Base-by-base conservation (phyloP, 1,140 invertebrate genomes). In the Apis laboriosa region DNA sequence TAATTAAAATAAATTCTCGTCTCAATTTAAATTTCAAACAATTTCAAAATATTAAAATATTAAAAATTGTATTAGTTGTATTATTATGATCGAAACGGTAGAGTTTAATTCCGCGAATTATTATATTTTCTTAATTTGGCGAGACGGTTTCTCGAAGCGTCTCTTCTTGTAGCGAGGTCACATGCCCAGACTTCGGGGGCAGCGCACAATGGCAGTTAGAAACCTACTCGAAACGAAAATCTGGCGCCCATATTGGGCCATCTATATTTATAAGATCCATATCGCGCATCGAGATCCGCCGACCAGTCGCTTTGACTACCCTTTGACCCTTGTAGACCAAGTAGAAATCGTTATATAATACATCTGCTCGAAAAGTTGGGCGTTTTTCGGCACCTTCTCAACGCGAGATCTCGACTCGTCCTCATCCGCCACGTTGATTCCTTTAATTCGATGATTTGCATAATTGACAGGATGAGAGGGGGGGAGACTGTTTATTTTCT, bases 251-350 rank as follows among this genome's bases (percentile, higher is more conserved):
- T 86, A 92, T 89, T 84, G 82, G 86, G 88, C 78, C 86, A 91
- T 92, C 86, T 90, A 90, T 91, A 92, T 92, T 92, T 92, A 90
- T 91, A 89, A 92, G 92, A 91, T 92, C 86, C 78, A 87, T 89
- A 92, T 92, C 89, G 81, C 68, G 56, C 80, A 84, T 81, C 85
- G 82, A 79, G 78, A 77, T 77, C 43, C 60, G 21, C 49, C 66
- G 79, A 80, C 72, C 53, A 12, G 61, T 9, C 19, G 28, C 60
- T 19, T 28, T 63, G 51, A 12, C 34, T 79, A 63, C 85, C 78
- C 86, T 80, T 83, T 88, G 87, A 88, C 86, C 83, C 72, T 61
- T 61, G 43, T 43, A 43, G 34, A 43, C 34, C 5, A 43, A 43
- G 34, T 43, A 43, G 79, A 88, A 88, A 83, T 86, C 88, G 85